phyloP scores from a whole-genome alignment of 2,888 invertebrate genomes.

The Cheilosia vulpina region DNA sequence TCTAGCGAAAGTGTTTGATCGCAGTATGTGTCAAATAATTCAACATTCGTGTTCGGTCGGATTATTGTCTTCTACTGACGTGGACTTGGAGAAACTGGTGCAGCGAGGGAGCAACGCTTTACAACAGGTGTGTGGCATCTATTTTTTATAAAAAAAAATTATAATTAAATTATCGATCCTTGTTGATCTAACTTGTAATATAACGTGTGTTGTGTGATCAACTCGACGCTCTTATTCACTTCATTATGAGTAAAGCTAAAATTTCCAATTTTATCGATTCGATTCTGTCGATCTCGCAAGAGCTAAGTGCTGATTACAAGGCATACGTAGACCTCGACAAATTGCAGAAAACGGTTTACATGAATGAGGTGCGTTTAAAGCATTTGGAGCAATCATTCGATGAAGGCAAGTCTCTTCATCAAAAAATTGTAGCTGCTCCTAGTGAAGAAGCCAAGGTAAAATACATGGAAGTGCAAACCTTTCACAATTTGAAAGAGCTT shows the following conservation, averaged over 20 bases:
- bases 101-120: not conserved
- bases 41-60: not conserved
- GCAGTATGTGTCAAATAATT: not conserved
- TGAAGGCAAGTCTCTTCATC: not conserved
- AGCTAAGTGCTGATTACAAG: not conserved
- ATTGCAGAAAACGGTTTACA: not conserved
- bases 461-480: constrained; percentile 4
- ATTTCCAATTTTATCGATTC: not conserved
- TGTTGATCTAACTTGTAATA: not conserved
- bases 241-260: not conserved
- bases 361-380: too few relatives aligned
- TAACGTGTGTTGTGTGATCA: not conserved
- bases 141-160: not conserved
- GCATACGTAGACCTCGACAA: not conserved
- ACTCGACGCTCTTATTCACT: not conserved
- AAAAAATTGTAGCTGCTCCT: constrained; percentile 6
- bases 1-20: not conserved
- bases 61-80: not conserved
- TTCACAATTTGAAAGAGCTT: constrained; percentile 13
- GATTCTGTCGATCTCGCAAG: not conserved
- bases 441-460: not conserved
- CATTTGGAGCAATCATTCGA: too few relatives aligned
- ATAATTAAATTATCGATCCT: not conserved
- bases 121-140: constrained; percentile 25
- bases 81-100: not conserved